A percentile compares a stretch with the other conserved stretches of the same genome.
phyloP scores from a whole-genome alignment of 2,888 invertebrate genomes.

The Epinotia ramella region DNA sequence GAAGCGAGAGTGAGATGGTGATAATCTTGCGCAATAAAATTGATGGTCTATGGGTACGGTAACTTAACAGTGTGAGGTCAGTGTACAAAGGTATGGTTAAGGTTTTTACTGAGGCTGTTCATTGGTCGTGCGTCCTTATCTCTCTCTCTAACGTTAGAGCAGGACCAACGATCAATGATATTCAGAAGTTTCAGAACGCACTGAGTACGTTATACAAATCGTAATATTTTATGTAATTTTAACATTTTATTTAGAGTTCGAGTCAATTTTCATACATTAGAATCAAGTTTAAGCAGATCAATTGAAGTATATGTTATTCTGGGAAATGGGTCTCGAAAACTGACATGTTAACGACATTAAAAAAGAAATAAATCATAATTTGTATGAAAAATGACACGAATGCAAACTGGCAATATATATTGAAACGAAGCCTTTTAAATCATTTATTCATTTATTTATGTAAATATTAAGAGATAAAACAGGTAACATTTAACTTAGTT shows the following conservation, averaged over 20 bases:
- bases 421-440: constrained; percentile 41
- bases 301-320: neutral
- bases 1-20: neutral
- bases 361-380: neutral
- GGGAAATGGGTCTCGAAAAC: neutral
- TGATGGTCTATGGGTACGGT: neutral
- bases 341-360: neutral
- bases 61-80: neutral
- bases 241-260: constrained; percentile 44
- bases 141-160: constrained; percentile 8
- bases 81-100: constrained; percentile 5
- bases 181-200: constrained; percentile 6
- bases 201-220: constrained; percentile 32
- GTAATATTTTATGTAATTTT: constrained; percentile 36
- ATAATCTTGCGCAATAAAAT: constrained; percentile 2
- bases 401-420: constrained; percentile 20
- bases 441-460: constrained; percentile 60
- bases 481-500: constrained; percentile 63
- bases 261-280: constrained; percentile 26
- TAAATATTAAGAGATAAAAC: constrained; percentile 72
- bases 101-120: constrained; percentile 9
- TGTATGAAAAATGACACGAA: constrained; percentile 24
- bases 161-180: neutral
- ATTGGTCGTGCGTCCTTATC: constrained; percentile 12
- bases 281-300: constrained; percentile 1